phyloP scores from a whole-genome alignment of 2,113 vertebrate species.

The Pterocles burchelli region DNA sequence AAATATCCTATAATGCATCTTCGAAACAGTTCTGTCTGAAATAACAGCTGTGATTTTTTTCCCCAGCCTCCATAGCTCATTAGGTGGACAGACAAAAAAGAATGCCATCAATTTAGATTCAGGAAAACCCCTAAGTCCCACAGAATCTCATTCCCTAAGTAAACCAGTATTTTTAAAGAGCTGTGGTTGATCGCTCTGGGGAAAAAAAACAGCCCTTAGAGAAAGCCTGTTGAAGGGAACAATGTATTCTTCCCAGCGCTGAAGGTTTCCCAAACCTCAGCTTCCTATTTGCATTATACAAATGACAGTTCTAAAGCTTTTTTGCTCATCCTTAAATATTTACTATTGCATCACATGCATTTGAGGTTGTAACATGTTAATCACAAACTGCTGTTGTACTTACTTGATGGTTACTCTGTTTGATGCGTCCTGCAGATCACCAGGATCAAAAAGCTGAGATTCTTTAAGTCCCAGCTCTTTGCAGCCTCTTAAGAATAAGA shows the following conservation, averaged over 20 bases:
- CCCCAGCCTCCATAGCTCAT: background rate
- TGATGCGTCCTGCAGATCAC: constrained; percentile 91
- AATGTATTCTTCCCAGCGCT: background rate
- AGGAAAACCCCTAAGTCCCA: constrained; percentile 21
- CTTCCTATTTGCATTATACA: background rate
- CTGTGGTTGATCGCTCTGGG: background rate
- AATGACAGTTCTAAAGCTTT: background rate
- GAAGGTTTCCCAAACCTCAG: background rate
- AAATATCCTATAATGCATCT: background rate
- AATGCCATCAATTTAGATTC: constrained; percentile 11
- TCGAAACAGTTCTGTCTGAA: constrained; percentile 20
- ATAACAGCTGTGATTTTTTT: background rate
- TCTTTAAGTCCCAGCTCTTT: constrained; percentile 95
- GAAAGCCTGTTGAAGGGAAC: background rate
- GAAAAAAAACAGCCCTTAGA: background rate
- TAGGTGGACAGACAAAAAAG: background rate
- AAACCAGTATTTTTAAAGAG: background rate
- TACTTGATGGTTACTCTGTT: constrained; percentile 86
- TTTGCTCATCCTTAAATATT: background rate
- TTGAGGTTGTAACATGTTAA: background rate
- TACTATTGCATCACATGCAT: background rate
- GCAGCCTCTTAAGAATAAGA: constrained; percentile 92
- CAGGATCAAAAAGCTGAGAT: constrained; percentile 95
- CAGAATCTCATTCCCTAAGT: constrained; percentile 16
- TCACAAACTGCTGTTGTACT: constrained; percentile 60